These are phyloP conservation scores for Drosophila parthenogenetica DNA, from an alignment of 2,888 invertebrate species.

Conservation along the genomic window DNA sequence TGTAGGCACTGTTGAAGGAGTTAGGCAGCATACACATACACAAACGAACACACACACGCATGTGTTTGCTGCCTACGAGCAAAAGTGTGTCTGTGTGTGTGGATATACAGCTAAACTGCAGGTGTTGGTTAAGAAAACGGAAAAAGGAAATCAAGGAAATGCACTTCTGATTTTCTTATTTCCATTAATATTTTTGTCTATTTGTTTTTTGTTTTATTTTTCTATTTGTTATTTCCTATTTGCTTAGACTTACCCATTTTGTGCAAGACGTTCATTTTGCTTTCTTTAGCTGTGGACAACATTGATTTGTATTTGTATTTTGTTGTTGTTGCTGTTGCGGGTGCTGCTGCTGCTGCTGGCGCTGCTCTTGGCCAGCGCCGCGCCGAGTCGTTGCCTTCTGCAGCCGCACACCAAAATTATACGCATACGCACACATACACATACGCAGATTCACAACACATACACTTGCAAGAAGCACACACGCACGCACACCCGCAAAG, in stretches of 20 bases:
- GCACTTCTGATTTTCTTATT: conserved; percentile 13
- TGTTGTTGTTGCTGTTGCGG: conserved; percentile 29
- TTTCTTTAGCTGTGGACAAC: conserved; percentile 55
- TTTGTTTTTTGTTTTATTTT: background rate
- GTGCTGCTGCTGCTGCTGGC: conserved; percentile 30
- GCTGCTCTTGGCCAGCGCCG: conserved; percentile 47
- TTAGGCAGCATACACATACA: conserved; percentile 17
- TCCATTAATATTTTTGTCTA: conserved; percentile 1
- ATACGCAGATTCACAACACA: conserved; percentile 48
- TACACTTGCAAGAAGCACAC: conserved; percentile 30
- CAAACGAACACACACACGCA: conserved; percentile 2
- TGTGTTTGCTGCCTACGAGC: conserved; percentile 2
- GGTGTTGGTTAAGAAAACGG: conserved; percentile 38
- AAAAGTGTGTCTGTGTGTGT: conserved; percentile 6
- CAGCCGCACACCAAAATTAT: conserved; percentile 65
- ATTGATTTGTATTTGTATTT: conserved; percentile 46
- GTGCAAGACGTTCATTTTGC: conserved; percentile 71
- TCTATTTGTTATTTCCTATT: background rate
- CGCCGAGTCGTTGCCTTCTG: conserved; percentile 65
- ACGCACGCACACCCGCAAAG: conserved; percentile 58
- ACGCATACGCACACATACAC: conserved; percentile 63
- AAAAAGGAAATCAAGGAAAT: conserved; percentile 21
- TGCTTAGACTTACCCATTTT: conserved; percentile 67
- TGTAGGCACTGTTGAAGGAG: conserved; percentile 25
- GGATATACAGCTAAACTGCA: conserved; percentile 28